Evolutionary conservation across 2,113 vertebrate species (phyloP), one percentile per base, ranked within the genome.

Genomic region (Laticauda laticaudata): DNA sequence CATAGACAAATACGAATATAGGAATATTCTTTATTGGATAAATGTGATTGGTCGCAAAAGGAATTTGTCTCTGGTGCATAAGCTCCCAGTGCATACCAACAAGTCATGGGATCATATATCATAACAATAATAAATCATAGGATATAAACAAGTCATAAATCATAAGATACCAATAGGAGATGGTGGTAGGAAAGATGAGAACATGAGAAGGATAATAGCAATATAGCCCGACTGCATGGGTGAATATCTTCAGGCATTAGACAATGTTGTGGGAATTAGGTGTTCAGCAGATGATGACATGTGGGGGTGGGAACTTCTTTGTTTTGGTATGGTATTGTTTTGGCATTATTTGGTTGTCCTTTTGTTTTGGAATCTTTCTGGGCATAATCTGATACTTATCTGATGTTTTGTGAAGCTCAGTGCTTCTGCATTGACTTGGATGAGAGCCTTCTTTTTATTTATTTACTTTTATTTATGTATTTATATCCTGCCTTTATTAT

Each of bases 281-380:
- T 6, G 0, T 69, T 69, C 64, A 69, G 61, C 61, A 15, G 61
- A n/a, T 69, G 3, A 29, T 29, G 4, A 1, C 61, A 64, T 12
- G 11, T 10, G 26, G 59, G 9, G 10, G 2, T 2, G 10, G 0
- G 0, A 4, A 64, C 0, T 0, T 29, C 26, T 64, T 12, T 29
- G 61, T 53, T 54, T 54, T 54, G 54, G 14, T 11, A 4, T 15
- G 15, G 15, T 54, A 54, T 69, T 69, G 64, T 69, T 64, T 69
- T 18, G 64, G 29, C 64, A 69, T 69, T n/a, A 15, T 34, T 69
- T 69, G 15, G 14, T 1, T 69, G 64, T n/a, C 15, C n/a, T 75
- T 43, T 75, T 43, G 3, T 64, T 29, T 21, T 56, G n/a, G 11
- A 15, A 43, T 61, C 6, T 92, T 87, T 1, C 18, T 43, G 75